A percentile compares a stretch with the other conserved stretches of the same genome.
These are phyloP conservation scores for Tetranychus urticae DNA, from an alignment of 1,140 invertebrate species.

Conservation along the genomic window DNA sequence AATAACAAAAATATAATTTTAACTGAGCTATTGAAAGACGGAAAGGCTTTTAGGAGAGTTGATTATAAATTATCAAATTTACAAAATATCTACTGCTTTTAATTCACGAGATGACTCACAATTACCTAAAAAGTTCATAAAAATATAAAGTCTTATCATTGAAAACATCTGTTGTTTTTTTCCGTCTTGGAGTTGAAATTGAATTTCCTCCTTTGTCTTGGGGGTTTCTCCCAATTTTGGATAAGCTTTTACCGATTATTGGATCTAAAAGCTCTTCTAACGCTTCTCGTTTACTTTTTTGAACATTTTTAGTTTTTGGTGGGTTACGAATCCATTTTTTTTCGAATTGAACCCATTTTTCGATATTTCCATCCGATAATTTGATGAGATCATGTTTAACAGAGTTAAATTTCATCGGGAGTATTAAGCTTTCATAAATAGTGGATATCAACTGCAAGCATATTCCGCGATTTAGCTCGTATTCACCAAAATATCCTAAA, in stretches of 20 bases:
- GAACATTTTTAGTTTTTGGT: neutral
- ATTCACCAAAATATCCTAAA: constrained; percentile 1
- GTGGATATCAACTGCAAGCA: neutral
- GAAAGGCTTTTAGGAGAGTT: too few species aligned
- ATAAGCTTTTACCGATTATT: neutral
- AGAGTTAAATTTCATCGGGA: neutral
- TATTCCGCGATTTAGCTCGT: constrained; percentile 1
- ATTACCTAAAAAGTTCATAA: too few species aligned
- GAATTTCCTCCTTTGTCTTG: too few species aligned
- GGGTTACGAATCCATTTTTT: neutral
- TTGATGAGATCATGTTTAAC: neutral
- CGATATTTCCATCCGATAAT: neutral
- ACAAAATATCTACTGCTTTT: too few species aligned
- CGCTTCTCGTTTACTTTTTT: neutral
- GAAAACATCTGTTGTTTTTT: too few species aligned
- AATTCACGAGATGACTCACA: too few species aligned
- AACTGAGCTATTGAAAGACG: too few species aligned
- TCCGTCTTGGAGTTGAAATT: too few species aligned
- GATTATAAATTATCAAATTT: too few species aligned
- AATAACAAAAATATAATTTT: too few species aligned
- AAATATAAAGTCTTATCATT: too few species aligned
- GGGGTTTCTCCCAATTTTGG: neutral
- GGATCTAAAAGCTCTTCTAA: neutral
- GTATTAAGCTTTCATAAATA: neutral
- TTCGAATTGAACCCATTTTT: constrained; percentile 1